Base-by-base conservation (phyloP, 2,113 vertebrate species). In the Cinclus cinclus region DNA sequence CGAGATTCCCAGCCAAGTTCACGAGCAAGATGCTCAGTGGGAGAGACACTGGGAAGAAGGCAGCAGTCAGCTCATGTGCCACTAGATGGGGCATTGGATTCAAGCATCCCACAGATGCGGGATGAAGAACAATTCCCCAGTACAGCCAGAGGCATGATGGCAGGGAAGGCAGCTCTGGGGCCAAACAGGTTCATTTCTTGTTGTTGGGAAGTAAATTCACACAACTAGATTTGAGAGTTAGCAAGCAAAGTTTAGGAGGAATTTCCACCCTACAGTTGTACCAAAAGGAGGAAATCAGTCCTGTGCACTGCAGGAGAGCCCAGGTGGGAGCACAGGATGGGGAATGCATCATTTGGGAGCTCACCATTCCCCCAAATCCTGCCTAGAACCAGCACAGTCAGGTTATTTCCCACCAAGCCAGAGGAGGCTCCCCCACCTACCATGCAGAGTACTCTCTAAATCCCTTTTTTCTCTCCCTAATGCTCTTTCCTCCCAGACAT, bases 1-100 rank as follows among this genome's bases (percentile, higher is more conserved):
- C 15, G 33, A 79, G 37, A 23, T 68, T 47, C 47, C 56, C 9
- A 33, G 25, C 55, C 41, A 31, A 31, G 30, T 50, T 55, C 1
- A 1, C 0, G 0, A 80, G 67, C 0, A 0, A 71, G 60, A 19
- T 2, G 6, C 1, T 3, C 1, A 0, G n/a, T 37, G 33, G 9
- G 41, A 80, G 31, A 64, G 39, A 63, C 27, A 6, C 13, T 1
- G 15, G 44, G 39, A 60, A 44, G 14, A 39, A 83, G 30, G n/a
- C 14, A 22, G 92, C 92, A 95, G 65, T 74, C 14, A 9, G 85
- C 63, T 92, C 71, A 21, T 65, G 55, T 58, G 90, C 96, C 94
- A 73, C 95, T 92, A 96, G 92, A 93, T 94, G 94, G 92, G 87
- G 95, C 33, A 1, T 92, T 82, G 84, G 73, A 81, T 73, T 82